Conservation (phyloP, 2,113 vertebrate genomes). For the Corydoras sp. region DNA sequence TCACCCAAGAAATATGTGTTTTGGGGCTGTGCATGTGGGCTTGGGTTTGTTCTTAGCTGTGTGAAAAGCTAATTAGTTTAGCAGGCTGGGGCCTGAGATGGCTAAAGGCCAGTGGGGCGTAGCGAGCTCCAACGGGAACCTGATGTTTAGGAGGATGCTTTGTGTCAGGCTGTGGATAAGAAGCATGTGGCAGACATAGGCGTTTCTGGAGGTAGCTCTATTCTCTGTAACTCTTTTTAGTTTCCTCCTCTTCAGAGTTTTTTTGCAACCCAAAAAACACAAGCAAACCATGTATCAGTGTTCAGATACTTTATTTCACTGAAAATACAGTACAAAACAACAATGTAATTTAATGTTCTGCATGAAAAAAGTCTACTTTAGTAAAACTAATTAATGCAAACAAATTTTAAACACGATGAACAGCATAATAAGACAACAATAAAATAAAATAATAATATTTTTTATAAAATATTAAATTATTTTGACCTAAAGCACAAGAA, state of each 20-base stretch:
- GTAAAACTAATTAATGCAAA: too few relatives aligned
- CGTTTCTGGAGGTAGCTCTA: constrained; percentile 15
- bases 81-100: constrained; percentile 42
- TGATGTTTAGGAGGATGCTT: constrained; percentile 43
- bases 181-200: constrained; percentile 44
- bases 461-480: too few relatives aligned
- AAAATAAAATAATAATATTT: too few relatives aligned
- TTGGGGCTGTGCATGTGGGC: constrained; percentile 32
- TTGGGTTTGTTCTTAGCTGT: constrained; percentile 42
- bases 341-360: not conserved
- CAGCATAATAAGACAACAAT: too few relatives aligned
- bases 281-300: too few relatives aligned
- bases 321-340: not conserved
- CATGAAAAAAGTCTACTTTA: too few relatives aligned
- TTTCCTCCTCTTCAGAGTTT: not conserved
- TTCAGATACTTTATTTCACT: too few relatives aligned
- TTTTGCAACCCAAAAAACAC: too few relatives aligned
- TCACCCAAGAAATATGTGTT: not conserved
- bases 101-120: constrained; percentile 49
- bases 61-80: constrained; percentile 53
- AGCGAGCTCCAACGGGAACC: constrained; percentile 47
- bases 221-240: constrained; percentile 12
- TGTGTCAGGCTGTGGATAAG: constrained; percentile 37
- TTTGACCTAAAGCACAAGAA: too few relatives aligned
- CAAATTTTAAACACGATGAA: too few relatives aligned